Conservation (phyloP, 2,113 vertebrate species). For the Passer montanus region DNA sequence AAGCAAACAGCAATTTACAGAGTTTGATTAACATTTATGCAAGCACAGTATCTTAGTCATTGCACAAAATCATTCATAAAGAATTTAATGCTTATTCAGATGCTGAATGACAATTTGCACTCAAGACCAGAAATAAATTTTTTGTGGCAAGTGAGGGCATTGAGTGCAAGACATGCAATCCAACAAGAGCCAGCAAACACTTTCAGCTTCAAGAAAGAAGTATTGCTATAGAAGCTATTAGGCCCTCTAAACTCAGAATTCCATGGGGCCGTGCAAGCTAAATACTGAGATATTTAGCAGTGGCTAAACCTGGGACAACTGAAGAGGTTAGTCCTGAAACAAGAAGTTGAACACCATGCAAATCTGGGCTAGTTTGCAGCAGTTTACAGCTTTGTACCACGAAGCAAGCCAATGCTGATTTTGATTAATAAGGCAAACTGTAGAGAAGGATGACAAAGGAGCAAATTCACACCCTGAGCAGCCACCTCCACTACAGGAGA, state of each 20-base stretch:
- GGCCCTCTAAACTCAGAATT: neutral
- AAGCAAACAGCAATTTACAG: conserved; percentile 60
- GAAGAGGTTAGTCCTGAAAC: conserved; percentile 19
- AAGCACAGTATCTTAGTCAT: conserved; percentile 33
- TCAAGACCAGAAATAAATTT: neutral
- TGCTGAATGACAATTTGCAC: neutral
- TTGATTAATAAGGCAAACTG: neutral
- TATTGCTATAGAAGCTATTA: neutral
- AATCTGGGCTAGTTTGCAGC: neutral
- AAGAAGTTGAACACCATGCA: neutral
- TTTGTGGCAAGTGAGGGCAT: neutral
- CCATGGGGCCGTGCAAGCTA: neutral
- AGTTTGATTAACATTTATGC: conserved; percentile 17
- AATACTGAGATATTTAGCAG: neutral
- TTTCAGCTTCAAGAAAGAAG: neutral
- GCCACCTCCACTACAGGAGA: neutral
- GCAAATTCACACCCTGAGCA: neutral
- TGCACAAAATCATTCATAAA: conserved; percentile 12
- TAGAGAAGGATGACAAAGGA: neutral
- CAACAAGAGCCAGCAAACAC: neutral
- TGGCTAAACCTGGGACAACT: neutral
- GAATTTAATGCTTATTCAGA: neutral
- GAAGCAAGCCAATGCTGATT: conserved; percentile 1
- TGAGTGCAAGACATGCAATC: neutral
- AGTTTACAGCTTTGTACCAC: neutral